Evolutionary conservation across 2,888 invertebrate genomes (phyloP), one percentile per base, ranked within the genome.

Genomic region (Eupithecia abbreviata): DNA sequence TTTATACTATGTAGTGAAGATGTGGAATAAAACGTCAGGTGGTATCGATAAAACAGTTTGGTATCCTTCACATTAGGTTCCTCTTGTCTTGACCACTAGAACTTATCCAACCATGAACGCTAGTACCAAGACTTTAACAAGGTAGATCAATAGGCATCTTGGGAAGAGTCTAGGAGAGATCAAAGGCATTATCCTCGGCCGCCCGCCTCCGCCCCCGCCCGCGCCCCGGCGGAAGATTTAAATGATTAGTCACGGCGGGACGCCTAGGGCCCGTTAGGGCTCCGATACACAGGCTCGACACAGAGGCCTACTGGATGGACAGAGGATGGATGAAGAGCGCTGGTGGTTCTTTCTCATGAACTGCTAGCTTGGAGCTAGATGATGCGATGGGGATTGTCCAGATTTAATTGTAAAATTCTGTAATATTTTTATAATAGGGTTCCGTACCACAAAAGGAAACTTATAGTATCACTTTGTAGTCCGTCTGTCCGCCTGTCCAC

Each of bases 241-340:
- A 68, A 45, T 83, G 86, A 86, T 86, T 80, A 80, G 85, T 81
- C 86, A 85, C 85, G 86, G 74, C 41, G 74, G 74, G 75, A 47
- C 75, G 65, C 67, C 80, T 80, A 75, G 73, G 73, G 73, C 68
- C 68, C 0, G 42, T 4, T 66, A 43, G 68, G 45, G 18, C 18
- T 15, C 2, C 3, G 45, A 9, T 45, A 7, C n/a, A n/a, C 43
- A 6, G 41, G 9, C 3, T 51, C 18, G 18, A 62, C 55, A 58
- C 58, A 62, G 62, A 18, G 55, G 9, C 9, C 9, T n/a, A 18
- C 55, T 58, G 55, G 18, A 3, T 58, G n/a, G 3, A n/a, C 18
- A 58, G 55, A 58, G 9, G 18, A 18, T 51, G n/a, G 7, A 58
- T 9, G 55, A 58, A 18, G 51, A 51, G 51, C 4, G 7, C 0